Percentiles rank a stretch among this genome's conserved stretches.
phyloP scores from a whole-genome alignment of 2,113 vertebrate genomes.

The Myanophis thanlyinensis region DNA sequence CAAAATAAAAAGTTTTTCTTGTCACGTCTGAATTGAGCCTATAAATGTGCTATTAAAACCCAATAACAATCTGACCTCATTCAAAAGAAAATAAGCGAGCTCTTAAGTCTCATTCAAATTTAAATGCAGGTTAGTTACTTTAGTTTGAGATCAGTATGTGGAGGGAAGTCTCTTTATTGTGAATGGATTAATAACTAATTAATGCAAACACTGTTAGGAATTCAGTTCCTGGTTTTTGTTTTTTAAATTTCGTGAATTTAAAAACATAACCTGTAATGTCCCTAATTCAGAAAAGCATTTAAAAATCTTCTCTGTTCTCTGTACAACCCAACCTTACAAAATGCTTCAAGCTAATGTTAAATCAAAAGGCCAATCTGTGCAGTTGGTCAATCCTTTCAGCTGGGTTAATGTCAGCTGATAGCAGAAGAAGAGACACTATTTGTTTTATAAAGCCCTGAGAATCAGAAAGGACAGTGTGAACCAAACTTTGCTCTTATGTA shows the following conservation, averaged over 20 bases:
- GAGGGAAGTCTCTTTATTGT: background rate
- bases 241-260: background rate
- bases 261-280: background rate
- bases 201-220: background rate
- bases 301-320: background rate
- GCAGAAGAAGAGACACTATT: background rate
- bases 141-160: background rate
- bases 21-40: background rate
- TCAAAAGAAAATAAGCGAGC: background rate
- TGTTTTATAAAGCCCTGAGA: background rate
- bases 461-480: background rate
- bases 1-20: background rate
- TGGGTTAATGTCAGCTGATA: background rate
- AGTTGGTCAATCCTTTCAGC: background rate
- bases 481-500: background rate
- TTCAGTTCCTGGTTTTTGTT: background rate
- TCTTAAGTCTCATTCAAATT: background rate
- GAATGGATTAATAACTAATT: background rate
- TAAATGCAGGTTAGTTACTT: background rate
- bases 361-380: background rate
- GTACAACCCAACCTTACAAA: background rate
- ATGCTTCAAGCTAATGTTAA: background rate
- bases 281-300: background rate
- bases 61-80: background rate
- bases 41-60: background rate